Evolutionary conservation across 2,888 invertebrate species (phyloP).

Genomic region (Aromia moschata): DNA sequence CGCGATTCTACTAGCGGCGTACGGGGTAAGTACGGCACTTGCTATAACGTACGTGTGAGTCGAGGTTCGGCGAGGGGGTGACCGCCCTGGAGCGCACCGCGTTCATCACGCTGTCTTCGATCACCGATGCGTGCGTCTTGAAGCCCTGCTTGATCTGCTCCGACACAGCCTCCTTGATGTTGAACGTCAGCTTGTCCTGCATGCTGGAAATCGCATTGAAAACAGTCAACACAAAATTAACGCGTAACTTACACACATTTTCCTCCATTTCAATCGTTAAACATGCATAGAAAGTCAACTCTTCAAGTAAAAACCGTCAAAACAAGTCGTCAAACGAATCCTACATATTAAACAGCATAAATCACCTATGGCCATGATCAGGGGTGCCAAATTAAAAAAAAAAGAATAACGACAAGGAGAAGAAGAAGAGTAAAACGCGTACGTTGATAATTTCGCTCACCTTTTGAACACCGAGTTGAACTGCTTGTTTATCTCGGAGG

Average conservation of each 20-base stretch:
- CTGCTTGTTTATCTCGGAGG: conserved; percentile 59
- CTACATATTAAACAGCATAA: too few species aligned
- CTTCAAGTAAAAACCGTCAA: too few species aligned
- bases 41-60: conserved; percentile 62
- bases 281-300: too few species aligned
- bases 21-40: conserved; percentile 19
- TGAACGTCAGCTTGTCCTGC: conserved; percentile 59
- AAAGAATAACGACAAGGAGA: too few species aligned
- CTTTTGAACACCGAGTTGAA: conserved; percentile 56
- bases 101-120: conserved; percentile 69
- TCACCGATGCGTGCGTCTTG: conserved; percentile 69
- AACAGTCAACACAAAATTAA: too few species aligned
- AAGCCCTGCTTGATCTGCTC: conserved; percentile 64
- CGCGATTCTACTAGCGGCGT: not conserved
- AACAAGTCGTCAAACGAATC: too few species aligned
- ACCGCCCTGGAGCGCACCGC: conserved; percentile 76
- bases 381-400: too few species aligned
- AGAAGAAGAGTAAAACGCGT: too few species aligned
- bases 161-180: conserved; percentile 60
- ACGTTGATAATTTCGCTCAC: conserved; percentile 54
- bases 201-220: conserved; percentile 58
- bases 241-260: too few species aligned
- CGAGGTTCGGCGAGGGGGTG: conserved; percentile 76
- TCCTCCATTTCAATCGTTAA: too few species aligned
- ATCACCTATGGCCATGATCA: too few species aligned